Percentiles rank a stretch among this genome's conserved stretches.
phyloP scores from a whole-genome alignment of 2,797 vertebrate species.

The Acridotheres tristis region DNA sequence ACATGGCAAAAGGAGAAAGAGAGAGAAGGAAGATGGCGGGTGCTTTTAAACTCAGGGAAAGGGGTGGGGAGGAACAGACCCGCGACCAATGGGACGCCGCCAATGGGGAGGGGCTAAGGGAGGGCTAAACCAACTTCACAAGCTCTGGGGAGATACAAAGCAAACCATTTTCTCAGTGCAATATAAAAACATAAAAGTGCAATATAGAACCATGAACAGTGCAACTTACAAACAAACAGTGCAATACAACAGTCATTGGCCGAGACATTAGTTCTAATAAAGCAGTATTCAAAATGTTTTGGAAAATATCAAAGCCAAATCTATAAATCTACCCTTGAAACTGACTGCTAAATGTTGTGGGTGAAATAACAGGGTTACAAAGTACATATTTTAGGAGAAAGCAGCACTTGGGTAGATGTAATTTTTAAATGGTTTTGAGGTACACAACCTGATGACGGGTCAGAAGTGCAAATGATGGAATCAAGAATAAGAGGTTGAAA shows the following conservation, averaged over 20 bases:
- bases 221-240: too few relatives aligned
- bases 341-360: accelerated
- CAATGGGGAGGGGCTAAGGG: too few relatives aligned
- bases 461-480: background rate
- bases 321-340: background rate
- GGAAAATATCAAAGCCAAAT: background rate
- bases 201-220: too few relatives aligned
- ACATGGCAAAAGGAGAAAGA: too few relatives aligned
- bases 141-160: too few relatives aligned
- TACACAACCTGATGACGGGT: background rate
- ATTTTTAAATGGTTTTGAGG: background rate
- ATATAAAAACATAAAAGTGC: too few relatives aligned
- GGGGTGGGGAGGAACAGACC: too few relatives aligned
- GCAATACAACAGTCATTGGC: background rate
- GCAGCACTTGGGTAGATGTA: accelerated
- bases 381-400: background rate
- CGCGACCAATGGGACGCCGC: too few relatives aligned
- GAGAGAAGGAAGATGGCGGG: too few relatives aligned
- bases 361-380: background rate
- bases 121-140: too few relatives aligned
- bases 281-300: background rate
- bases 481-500: background rate
- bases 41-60: too few relatives aligned
- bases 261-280: background rate
- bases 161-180: too few relatives aligned